Conservation (phyloP, 2,113 vertebrate species). For the Heteronetta atricapilla region DNA sequence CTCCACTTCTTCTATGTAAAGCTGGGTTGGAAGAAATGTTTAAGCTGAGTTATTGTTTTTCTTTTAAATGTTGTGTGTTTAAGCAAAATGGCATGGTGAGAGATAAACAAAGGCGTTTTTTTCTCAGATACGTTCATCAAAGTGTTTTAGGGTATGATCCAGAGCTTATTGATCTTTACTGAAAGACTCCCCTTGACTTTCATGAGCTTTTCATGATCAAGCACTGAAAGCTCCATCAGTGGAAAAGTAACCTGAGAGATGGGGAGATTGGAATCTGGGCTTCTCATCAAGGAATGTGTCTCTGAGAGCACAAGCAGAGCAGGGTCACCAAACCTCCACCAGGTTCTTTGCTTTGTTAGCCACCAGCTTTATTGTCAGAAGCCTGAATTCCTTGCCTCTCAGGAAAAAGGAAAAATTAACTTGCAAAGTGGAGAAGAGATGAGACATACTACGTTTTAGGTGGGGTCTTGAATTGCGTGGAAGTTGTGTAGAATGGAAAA, state of each 20-base stretch:
- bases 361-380: neutral
- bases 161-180: conserved; percentile 20
- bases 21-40: neutral
- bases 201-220: neutral
- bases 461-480: neutral
- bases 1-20: rapidly evolving
- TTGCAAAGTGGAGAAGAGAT: neutral
- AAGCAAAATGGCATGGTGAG: conserved; percentile 40
- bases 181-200: conserved; percentile 12
- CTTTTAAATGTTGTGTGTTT: conserved; percentile 1
- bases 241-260: conserved; percentile 66
- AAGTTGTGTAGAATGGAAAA: neutral
- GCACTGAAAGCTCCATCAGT: conserved; percentile 24
- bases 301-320: conserved; percentile 26
- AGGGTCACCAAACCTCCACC: conserved; percentile 54
- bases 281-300: conserved; percentile 38
- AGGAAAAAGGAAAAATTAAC: neutral
- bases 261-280: conserved; percentile 59
- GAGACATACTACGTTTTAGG: neutral
- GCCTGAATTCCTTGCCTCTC: neutral
- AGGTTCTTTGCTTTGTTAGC: conserved; percentile 5
- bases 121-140: conserved; percentile 1
- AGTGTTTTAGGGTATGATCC: conserved; percentile 29
- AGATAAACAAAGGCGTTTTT: conserved; percentile 13
- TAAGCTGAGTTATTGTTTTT: neutral